Conservation (phyloP, 1,140 invertebrate genomes). For the Drosophila lowei region DNA sequence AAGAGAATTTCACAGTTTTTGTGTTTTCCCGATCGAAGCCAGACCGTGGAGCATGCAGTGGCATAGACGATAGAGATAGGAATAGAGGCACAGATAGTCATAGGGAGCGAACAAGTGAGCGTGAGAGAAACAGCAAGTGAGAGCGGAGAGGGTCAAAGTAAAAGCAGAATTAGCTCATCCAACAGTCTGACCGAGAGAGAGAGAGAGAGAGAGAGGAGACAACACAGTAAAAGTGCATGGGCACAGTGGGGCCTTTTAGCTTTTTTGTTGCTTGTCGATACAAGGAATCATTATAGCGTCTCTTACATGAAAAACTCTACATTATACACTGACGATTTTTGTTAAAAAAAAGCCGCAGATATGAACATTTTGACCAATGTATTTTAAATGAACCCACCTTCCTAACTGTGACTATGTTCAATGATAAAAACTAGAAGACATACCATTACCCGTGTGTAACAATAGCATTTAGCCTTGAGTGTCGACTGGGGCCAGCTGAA, state of each 20-base stretch:
- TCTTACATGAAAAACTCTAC: too few relatives aligned
- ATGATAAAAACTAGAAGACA: not conserved
- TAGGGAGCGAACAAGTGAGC: not conserved
- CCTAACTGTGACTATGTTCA: not conserved
- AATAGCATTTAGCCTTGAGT: not conserved
- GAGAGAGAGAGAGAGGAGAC: constrained; percentile 1
- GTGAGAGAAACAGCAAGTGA: constrained; percentile 15
- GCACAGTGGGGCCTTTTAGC: constrained; percentile 17
- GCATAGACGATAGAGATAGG: constrained; percentile 27
- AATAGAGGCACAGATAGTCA: constrained; percentile 6
- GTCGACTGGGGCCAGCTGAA: too few relatives aligned
- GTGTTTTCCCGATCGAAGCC: constrained; percentile 42
- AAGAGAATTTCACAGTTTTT: constrained; percentile 53
- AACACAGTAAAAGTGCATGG: constrained; percentile 11
- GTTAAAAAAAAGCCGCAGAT: too few relatives aligned
- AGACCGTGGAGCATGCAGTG: constrained; percentile 45
- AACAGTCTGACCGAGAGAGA: constrained; percentile 7
- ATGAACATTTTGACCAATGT: constrained; percentile 1
- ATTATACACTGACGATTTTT: too few relatives aligned
- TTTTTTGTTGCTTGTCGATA: not conserved
- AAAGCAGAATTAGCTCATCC: constrained; percentile 48
- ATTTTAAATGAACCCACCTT: not conserved
- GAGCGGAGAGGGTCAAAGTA: constrained; percentile 31
- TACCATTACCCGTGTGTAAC: not conserved
- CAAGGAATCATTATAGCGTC: too few relatives aligned